phyloP scores from a whole-genome alignment of 2,888 invertebrate genomes.

The Apocheima hispidaria region DNA sequence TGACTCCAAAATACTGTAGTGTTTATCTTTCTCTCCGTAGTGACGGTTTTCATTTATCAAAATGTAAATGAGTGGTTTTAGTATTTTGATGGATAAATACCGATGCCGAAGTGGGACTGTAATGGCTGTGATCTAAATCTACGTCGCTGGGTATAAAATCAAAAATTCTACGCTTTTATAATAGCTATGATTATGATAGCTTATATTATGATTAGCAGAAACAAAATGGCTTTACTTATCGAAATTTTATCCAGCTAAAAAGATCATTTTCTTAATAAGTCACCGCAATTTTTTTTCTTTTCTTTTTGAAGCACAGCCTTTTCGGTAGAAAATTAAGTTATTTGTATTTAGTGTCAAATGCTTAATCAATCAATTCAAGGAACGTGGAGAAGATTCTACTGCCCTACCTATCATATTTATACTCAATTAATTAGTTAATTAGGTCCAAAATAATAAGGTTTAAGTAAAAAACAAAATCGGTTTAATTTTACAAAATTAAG shows the following conservation, averaged over 20 bases:
- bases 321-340: not conserved
- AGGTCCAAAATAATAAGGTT: not conserved
- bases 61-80: slow-evolving; percentile 56
- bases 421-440: not conserved
- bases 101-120: slow-evolving; percentile 78
- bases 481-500: not conserved
- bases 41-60: slow-evolving; percentile 44
- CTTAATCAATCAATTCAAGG: not conserved
- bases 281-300: not conserved
- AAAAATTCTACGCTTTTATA: slow-evolving; percentile 28
- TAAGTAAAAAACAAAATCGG: no score
- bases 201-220: slow-evolving; percentile 38
- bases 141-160: slow-evolving; percentile 74
- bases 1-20: slow-evolving; percentile 56
- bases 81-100: slow-evolving; percentile 70
- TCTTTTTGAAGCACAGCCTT: not conserved
- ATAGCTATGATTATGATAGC: no score
- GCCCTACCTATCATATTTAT: not conserved
- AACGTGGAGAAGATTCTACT: not conserved
- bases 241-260: not conserved
- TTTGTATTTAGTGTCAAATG: not conserved
- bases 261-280: not conserved
- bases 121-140: slow-evolving; percentile 79
- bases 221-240: slow-evolving; percentile 8
- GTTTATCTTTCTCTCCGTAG: slow-evolving; percentile 48